Conservation (phyloP, 2,888 invertebrate genomes). For the Tetropium fuscum region DNA sequence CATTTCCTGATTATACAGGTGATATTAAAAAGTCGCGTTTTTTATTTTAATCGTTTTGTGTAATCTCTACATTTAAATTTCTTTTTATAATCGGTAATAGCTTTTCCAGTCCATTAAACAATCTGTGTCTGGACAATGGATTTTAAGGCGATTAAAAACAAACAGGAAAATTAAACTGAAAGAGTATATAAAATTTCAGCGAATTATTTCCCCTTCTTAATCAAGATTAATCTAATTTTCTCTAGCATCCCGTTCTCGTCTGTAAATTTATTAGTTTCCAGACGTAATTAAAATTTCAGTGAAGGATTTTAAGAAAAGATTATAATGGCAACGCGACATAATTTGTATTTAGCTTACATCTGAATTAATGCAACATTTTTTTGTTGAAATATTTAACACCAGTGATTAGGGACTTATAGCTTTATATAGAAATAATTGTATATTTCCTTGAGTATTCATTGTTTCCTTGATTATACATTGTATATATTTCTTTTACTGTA, state of each 20-base stretch:
- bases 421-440: too few relatives aligned
- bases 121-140: background rate
- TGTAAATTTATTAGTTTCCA: slow-evolving; percentile 2
- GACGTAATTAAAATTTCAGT: background rate
- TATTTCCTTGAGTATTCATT: too few relatives aligned
- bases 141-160: slow-evolving; percentile 12
- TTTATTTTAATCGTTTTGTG: background rate
- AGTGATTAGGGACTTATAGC: too few relatives aligned
- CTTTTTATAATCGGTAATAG: slow-evolving; percentile 18
- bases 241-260: background rate
- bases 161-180: slow-evolving; percentile 2
- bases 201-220: slow-evolving; percentile 14
- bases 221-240: slow-evolving; percentile 10
- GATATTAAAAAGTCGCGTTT: background rate
- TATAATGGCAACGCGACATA: too few relatives aligned
- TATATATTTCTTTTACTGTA: too few relatives aligned
- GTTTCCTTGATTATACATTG: too few relatives aligned
- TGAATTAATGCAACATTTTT: too few relatives aligned
- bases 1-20: too few relatives aligned
- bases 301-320: background rate
- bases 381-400: too few relatives aligned
- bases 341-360: too few relatives aligned
- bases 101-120: slow-evolving; percentile 20
- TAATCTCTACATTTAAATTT: slow-evolving; percentile 7
- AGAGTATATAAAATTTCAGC: background rate